These are phyloP conservation scores for Oreonectes daqikongensis DNA, from an alignment of 2,797 vertebrate genomes.

Conservation along the genomic window DNA sequence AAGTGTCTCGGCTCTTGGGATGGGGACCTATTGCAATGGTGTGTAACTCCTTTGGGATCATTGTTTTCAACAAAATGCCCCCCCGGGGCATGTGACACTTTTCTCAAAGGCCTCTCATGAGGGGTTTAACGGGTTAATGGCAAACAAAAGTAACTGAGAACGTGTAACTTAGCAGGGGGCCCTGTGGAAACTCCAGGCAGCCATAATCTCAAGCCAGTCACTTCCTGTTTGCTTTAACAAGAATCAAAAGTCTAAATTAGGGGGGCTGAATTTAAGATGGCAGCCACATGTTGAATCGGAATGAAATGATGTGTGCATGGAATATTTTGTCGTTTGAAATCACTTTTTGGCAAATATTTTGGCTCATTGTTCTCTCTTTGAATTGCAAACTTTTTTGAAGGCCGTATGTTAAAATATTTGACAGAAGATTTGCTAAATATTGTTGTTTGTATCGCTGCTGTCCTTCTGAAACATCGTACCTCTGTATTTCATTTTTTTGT, in stretches of 20 bases:
- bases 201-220: conserved; percentile 72
- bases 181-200: conserved; percentile 74
- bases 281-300: conserved; percentile 36
- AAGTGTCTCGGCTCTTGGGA: conserved; percentile 34
- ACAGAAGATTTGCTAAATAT: too few species aligned
- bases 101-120: conserved; percentile 77
- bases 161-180: conserved; percentile 79
- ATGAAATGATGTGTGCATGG: not conserved
- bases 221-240: conserved; percentile 68
- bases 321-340: not conserved
- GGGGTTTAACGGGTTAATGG: conserved; percentile 83
- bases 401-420: too few species aligned
- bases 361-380: too few species aligned
- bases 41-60: conserved; percentile 81
- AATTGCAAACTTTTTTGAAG: too few species aligned
- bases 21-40: conserved; percentile 69
- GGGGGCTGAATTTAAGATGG: conserved; percentile 14
- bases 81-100: conserved; percentile 80
- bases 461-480: too few species aligned
- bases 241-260: conserved; percentile 49
- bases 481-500: too few species aligned
- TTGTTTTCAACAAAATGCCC: conserved; percentile 79
- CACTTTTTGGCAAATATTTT: not conserved
- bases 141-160: conserved; percentile 79
- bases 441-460: too few species aligned